Evolutionary conservation across 2,888 invertebrate genomes (phyloP).

Genomic region (Parelbella ahira): DNA sequence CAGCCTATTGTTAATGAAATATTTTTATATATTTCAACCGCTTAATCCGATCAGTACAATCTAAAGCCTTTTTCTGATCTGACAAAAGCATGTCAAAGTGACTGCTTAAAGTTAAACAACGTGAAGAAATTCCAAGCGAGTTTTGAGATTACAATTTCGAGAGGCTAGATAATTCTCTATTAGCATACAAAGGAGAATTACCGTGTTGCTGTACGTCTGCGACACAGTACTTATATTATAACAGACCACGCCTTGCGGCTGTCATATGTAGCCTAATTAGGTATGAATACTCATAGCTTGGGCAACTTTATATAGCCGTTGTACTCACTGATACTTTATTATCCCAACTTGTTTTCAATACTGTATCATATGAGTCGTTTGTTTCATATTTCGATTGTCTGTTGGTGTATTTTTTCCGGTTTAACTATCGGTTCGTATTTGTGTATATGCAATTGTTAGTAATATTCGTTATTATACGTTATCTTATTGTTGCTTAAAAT

Average conservation of each 20-base stretch:
- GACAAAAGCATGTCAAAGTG: conserved; percentile 22
- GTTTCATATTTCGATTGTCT: not conserved
- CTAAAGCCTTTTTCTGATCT: conserved; percentile 19
- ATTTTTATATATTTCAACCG: conserved; percentile 15
- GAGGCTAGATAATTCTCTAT: conserved; percentile 77
- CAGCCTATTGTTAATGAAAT: conserved; percentile 15
- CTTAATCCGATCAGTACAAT: conserved; percentile 19
- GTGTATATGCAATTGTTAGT: too few species aligned
- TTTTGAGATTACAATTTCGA: conserved; percentile 78
- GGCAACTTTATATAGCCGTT: conserved; percentile 9
- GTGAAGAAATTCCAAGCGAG: conserved; percentile 77
- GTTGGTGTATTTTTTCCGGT: too few species aligned
- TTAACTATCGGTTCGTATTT: too few species aligned
- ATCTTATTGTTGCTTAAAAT: too few species aligned
- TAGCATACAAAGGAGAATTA: conserved; percentile 80
- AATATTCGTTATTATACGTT: too few species aligned
- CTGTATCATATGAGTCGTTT: too few species aligned
- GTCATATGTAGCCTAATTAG: conserved; percentile 78
- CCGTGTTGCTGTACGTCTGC: conserved; percentile 67
- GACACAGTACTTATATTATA: conserved; percentile 63
- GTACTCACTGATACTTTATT: conserved; percentile 1
- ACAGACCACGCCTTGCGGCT: conserved; percentile 74
- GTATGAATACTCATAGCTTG: conserved; percentile 38
- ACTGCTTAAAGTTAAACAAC: conserved; percentile 45
- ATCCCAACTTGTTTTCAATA: too few species aligned